A percentile compares a stretch with the other conserved stretches of the same genome.
These are phyloP conservation scores for Sebastes alutus DNA, from an alignment of 2,797 vertebrate genomes.

Conservation along the genomic window DNA sequence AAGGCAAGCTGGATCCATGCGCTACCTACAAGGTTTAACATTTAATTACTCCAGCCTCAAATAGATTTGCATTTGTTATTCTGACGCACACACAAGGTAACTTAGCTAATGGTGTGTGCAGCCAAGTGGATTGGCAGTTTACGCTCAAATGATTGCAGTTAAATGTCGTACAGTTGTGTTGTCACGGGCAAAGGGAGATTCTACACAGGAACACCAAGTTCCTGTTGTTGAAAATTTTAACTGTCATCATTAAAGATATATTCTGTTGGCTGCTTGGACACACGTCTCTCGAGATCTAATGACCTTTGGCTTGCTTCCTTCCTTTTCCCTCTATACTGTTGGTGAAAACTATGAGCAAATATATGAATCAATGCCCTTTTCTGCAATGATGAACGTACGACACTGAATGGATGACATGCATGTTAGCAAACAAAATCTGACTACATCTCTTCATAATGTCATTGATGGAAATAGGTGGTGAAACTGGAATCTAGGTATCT, in stretches of 20 bases:
- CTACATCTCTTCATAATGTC: not conserved
- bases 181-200: not conserved
- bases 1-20: conserved; percentile 29
- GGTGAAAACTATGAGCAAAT: not conserved
- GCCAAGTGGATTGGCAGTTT: not conserved
- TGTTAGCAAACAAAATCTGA: not conserved
- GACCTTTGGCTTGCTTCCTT: not conserved
- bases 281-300: not conserved
- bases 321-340: not conserved
- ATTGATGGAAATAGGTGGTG: not conserved
- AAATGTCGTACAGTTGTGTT: not conserved
- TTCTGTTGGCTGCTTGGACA: conserved; percentile 4
- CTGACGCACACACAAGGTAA: not conserved
- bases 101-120: not conserved
- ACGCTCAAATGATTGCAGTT: not conserved
- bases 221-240: not conserved
- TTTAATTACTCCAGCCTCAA: conserved; percentile 45
- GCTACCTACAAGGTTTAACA: conserved; percentile 37
- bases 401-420: not conserved
- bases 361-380: not conserved
- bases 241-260: conserved; percentile 12
- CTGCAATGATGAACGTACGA: not conserved
- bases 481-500: not conserved
- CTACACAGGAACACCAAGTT: conserved; percentile 1
- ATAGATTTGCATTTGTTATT: conserved; percentile 36